A percentile compares a stretch with the other conserved stretches of the same genome.
Conservation (phyloP, 2,797 vertebrate genomes). For the Phoeniculus purpureus region DNA sequence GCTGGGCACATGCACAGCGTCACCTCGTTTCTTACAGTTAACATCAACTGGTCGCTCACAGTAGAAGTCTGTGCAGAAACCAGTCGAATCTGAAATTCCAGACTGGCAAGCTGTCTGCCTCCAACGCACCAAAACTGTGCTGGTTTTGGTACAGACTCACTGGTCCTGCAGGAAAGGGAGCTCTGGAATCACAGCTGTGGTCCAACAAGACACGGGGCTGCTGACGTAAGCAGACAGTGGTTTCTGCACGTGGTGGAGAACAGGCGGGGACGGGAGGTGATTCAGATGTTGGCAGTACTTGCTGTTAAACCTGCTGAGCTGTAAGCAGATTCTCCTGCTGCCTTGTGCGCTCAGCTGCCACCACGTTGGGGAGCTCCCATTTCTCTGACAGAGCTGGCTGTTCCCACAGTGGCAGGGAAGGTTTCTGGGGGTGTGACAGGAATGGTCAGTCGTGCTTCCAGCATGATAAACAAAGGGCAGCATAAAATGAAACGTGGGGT, state of each 20-base stretch:
- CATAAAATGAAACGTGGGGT: rapidly evolving
- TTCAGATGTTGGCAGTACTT: rapidly evolving
- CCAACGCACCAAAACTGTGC: rapidly evolving
- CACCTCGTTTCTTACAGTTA: neutral
- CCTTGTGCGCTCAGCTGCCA: neutral
- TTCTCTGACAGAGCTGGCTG: rapidly evolving
- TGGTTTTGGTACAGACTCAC: neutral
- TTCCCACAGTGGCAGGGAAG: neutral
- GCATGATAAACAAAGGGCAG: neutral
- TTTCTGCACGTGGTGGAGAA: rapidly evolving
- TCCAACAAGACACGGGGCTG: neutral
- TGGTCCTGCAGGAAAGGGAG: neutral
- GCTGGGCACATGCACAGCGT: rapidly evolving
- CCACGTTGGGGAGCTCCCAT: rapidly evolving
- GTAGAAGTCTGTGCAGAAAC: neutral
- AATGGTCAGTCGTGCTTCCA: neutral
- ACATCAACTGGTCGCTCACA: neutral
- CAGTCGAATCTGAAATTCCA: neutral
- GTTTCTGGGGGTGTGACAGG: rapidly evolving
- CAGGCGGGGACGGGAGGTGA: neutral
- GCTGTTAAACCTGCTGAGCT: neutral
- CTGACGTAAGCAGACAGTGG: neutral
- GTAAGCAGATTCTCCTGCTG: neutral
- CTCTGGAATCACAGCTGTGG: neutral
- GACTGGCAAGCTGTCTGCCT: neutral